phyloP scores from a whole-genome alignment of 1,140 invertebrate species.

The Aporrectodea caliginosa region DNA sequence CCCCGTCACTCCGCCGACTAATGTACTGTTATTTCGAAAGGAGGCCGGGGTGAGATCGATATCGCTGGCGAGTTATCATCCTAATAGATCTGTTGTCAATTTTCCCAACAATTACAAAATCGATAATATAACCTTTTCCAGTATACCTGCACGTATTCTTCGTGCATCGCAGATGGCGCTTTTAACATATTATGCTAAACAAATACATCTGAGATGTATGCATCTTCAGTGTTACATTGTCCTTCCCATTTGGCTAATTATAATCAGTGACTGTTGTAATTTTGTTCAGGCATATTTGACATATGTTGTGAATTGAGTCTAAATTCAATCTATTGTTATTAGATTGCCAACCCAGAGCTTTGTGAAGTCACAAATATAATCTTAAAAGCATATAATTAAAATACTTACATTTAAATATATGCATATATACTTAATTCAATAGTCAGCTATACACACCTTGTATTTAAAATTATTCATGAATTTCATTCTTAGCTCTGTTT shows the following conservation, averaged over 20 bases:
- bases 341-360: no score
- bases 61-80: neutral
- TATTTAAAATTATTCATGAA: no score
- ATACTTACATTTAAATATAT: no score
- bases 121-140: neutral
- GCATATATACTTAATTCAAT: no score
- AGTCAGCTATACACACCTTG: no score
- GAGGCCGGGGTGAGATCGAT: neutral
- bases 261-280: neutral
- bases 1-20: neutral
- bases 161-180: neutral
- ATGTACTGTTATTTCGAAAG: neutral
- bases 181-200: neutral
- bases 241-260: neutral
- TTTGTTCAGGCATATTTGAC: no score
- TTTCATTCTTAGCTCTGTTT: no score
- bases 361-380: no score
- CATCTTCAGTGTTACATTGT: neutral
- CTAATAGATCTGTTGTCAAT: neutral
- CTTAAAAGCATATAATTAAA: no score
- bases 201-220: neutral
- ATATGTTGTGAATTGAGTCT: no score
- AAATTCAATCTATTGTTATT: no score
- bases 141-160: neutral
- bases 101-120: neutral